Evolutionary conservation across 1,140 invertebrate species (phyloP).

Genomic region (Mya arenaria): DNA sequence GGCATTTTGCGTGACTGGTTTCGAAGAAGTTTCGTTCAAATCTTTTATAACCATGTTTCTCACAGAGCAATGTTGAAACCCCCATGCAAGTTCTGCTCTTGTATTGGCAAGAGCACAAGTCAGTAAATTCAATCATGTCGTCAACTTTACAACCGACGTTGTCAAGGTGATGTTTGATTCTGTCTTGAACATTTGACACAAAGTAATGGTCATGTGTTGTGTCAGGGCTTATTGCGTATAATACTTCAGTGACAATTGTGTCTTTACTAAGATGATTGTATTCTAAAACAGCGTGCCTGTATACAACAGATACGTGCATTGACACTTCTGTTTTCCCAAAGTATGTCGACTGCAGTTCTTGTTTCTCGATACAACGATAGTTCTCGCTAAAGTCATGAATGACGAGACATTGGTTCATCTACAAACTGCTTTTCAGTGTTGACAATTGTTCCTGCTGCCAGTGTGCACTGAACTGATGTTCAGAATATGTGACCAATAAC

Average conservation of each 20-base stretch:
- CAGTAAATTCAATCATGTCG: slow-evolving; percentile 49
- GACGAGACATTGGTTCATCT: neutral
- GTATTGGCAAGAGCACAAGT: slow-evolving; percentile 33
- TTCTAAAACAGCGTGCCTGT: slow-evolving; percentile 46
- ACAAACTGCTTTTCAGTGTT: slow-evolving; percentile 20
- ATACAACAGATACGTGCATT: slow-evolving; percentile 38
- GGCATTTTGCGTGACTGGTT: slow-evolving; percentile 31
- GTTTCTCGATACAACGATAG: slow-evolving; percentile 22
- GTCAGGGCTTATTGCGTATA: slow-evolving; percentile 41
- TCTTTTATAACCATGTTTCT: too few species aligned
- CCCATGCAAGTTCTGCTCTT: slow-evolving; percentile 52
- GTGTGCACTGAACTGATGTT: slow-evolving; percentile 37
- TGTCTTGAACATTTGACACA: neutral
- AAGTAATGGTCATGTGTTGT: slow-evolving; percentile 33
- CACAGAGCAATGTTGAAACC: too few species aligned
- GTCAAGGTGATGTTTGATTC: neutral
- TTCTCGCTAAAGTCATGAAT: slow-evolving; percentile 54
- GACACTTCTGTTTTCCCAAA: slow-evolving; percentile 49
- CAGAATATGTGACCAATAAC: slow-evolving; percentile 25
- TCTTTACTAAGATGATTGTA: slow-evolving; percentile 28
- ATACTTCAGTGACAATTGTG: slow-evolving; percentile 12
- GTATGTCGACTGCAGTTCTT: slow-evolving; percentile 34
- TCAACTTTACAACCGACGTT: neutral
- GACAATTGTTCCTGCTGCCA: slow-evolving; percentile 47
- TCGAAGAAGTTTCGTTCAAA: slow-evolving; percentile 44